Evolutionary conservation across 53 echinoderm and acorn worm species (phyloP).

Genomic region (Holothuria leucospilota): DNA sequence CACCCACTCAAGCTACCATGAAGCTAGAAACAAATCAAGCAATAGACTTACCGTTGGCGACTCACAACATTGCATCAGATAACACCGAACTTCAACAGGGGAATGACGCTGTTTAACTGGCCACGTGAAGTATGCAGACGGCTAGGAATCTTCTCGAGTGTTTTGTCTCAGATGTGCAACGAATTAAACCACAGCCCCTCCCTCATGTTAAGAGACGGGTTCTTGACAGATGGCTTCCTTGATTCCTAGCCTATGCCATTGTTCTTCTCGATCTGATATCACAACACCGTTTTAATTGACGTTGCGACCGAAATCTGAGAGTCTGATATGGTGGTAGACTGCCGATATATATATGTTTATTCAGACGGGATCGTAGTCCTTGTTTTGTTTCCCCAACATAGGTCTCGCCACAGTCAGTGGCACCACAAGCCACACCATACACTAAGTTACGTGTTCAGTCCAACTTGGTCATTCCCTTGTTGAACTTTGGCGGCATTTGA

Average conservation of each 20-base stretch:
- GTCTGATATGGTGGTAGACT: no score
- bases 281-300: background rate
- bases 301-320: background rate
- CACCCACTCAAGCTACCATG: no score
- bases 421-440: background rate
- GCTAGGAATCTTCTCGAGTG: background rate
- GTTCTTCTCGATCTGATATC: background rate
- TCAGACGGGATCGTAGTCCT: constrained; percentile 1
- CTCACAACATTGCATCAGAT: no score
- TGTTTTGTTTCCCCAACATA: constrained; percentile 1
- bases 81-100: no score
- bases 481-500: no score
- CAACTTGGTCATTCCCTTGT: no score
- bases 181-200: background rate
- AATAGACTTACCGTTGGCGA: no score
- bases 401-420: background rate
- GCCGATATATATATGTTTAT: constrained; percentile 8
- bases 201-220: background rate
- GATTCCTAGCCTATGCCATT: background rate
- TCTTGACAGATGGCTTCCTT: background rate
- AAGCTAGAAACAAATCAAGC: no score
- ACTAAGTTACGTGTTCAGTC: no score
- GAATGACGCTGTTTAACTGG: no score
- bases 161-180: background rate
- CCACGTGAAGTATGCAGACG: background rate